phyloP scores from a whole-genome alignment of 2,113 vertebrate species.

The Gnathonemus echidnorhynchus region DNA sequence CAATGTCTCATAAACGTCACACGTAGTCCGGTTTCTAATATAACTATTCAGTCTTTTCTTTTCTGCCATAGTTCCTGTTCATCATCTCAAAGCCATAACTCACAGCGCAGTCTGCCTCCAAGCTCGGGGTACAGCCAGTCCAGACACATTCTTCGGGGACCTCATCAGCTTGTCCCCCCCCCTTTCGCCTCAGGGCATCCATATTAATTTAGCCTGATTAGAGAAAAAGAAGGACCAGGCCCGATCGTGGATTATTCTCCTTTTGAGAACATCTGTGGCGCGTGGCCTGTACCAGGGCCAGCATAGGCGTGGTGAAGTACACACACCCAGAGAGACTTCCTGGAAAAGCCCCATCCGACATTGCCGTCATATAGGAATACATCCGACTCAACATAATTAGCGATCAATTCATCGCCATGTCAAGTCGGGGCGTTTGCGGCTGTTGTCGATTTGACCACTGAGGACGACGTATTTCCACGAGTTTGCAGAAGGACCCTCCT shows the following conservation, averaged over 20 bases:
- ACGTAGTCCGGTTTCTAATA: slow-evolving; percentile 26
- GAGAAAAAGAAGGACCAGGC: slow-evolving; percentile 60
- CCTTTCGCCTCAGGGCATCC: slow-evolving; percentile 62
- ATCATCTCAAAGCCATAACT: not conserved
- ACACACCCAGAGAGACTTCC: not conserved
- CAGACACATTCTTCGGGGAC: slow-evolving; percentile 65
- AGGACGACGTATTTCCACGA: not conserved
- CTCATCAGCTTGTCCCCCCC: slow-evolving; percentile 64
- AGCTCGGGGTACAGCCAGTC: slow-evolving; percentile 39
- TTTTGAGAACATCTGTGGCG: not conserved
- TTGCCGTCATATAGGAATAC: not conserved
- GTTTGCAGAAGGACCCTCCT: not conserved
- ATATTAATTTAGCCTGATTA: slow-evolving; percentile 71
- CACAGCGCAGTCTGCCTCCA: not conserved
- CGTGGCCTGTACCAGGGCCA: not conserved
- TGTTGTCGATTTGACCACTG: not conserved
- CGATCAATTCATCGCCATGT: not conserved
- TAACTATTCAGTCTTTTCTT: slow-evolving; percentile 14
- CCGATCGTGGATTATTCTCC: slow-evolving; percentile 21
- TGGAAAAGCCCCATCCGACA: not conserved
- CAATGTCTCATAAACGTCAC: not conserved
- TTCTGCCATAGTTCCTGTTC: not conserved
- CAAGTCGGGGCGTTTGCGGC: not conserved
- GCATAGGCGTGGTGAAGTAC: not conserved
- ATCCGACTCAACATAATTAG: not conserved